These are phyloP conservation scores for Scortum barcoo DNA, from an alignment of 2,113 vertebrate genomes.

Conservation along the genomic window DNA sequence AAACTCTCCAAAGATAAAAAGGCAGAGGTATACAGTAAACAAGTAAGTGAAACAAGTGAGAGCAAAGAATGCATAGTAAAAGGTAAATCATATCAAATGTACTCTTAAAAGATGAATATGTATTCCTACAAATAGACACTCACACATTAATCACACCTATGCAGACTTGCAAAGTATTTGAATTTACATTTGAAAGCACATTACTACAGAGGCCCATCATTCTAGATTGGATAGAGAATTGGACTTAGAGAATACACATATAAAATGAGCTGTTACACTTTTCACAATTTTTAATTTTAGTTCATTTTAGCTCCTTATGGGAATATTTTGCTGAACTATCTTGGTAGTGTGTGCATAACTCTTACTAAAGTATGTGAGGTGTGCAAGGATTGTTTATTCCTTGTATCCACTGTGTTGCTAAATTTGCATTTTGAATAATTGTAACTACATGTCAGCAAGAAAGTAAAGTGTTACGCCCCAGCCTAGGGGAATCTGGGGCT, in stretches of 20 bases:
- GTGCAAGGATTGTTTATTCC: not conserved
- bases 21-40: no score
- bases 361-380: not conserved
- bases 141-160: not conserved
- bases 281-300: no score
- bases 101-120: no score
- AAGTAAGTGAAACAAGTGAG: no score
- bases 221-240: not conserved
- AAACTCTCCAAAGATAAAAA: no score
- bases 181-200: not conserved
- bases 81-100: no score
- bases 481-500: no score
- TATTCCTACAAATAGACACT: no score
- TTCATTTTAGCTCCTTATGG: not conserved
- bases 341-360: no score
- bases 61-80: no score
- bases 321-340: not conserved
- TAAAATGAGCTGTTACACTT: not conserved
- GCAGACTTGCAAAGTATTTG: not conserved
- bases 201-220: not conserved
- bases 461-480: no score
- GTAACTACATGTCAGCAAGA: conserved; percentile 13
- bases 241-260: not conserved
- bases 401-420: not conserved
- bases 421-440: not conserved